Evolutionary conservation across 1,140 invertebrate species (phyloP).

Genomic region (Conopomorpha cramerella): DNA sequence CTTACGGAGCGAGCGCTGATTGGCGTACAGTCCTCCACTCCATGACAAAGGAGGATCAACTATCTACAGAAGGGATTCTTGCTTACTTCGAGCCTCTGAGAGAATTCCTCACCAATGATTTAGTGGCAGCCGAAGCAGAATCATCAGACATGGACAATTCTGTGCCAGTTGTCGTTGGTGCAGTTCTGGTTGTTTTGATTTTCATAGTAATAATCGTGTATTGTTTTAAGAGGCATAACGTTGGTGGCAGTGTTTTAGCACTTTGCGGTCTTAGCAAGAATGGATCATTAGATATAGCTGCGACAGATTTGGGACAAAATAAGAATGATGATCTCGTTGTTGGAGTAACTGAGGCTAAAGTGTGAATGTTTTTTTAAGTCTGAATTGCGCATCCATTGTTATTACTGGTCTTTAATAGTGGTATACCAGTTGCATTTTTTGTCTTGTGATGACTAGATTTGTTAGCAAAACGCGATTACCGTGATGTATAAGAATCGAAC

Average conservation of each 20-base stretch:
- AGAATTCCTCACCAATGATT: slow-evolving; percentile 40
- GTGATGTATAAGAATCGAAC: no score
- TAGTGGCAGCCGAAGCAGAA: slow-evolving; percentile 11
- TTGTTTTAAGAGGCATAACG: slow-evolving; percentile 33
- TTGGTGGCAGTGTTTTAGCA: slow-evolving; percentile 22
- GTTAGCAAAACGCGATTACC: no score
- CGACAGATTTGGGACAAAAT: slow-evolving; percentile 26
- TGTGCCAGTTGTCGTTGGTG: slow-evolving; percentile 35
- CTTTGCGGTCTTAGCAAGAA: slow-evolving; percentile 41
- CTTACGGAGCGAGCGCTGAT: slow-evolving; percentile 64
- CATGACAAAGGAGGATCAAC: slow-evolving; percentile 62
- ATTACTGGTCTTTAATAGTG: no score
- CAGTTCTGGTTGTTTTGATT: slow-evolving; percentile 26
- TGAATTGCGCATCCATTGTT: no score
- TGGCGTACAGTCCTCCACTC: slow-evolving; percentile 66
- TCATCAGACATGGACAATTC: slow-evolving; percentile 32
- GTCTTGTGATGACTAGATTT: no score
- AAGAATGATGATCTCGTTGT: slow-evolving; percentile 23
- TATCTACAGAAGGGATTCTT: slow-evolving; percentile 55
- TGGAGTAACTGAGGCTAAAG: slow-evolving; percentile 36
- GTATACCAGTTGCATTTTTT: no score
- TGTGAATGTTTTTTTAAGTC: slow-evolving; percentile 15
- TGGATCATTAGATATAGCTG: slow-evolving; percentile 46
- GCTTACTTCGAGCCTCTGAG: slow-evolving; percentile 46
- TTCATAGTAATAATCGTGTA: slow-evolving; percentile 36